These are phyloP conservation scores for Ceyx melanurus DNA, from an alignment of 2,113 vertebrate genomes.

Conservation along the genomic window DNA sequence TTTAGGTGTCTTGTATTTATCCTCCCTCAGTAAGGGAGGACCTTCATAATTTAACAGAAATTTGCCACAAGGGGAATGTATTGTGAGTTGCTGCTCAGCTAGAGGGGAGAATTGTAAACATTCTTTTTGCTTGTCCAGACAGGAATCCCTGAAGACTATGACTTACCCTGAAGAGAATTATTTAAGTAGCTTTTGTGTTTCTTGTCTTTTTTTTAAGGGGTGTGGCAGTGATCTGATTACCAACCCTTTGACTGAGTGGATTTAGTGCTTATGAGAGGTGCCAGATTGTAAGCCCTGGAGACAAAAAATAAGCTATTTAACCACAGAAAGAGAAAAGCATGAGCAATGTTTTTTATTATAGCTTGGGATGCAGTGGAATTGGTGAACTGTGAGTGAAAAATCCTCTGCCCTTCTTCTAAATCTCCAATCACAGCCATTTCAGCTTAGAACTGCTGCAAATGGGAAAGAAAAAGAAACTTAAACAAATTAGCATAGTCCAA, in stretches of 20 bases:
- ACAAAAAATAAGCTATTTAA: constrained; percentile 51
- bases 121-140: constrained; percentile 55
- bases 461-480: background rate
- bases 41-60: constrained; percentile 27
- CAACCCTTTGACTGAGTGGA: constrained; percentile 4
- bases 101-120: constrained; percentile 54
- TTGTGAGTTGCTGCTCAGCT: constrained; percentile 29
- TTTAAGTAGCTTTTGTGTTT: constrained; percentile 56
- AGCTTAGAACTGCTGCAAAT: background rate
- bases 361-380: background rate
- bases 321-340: constrained; percentile 7
- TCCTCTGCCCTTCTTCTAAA: background rate
- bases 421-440: background rate
- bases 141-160: constrained; percentile 40
- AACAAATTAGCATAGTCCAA: background rate
- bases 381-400: constrained; percentile 1
- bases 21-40: background rate
- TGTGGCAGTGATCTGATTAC: constrained; percentile 19
- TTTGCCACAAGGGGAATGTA: background rate
- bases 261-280: constrained; percentile 31
- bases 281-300: constrained; percentile 27
- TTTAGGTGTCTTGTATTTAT: constrained; percentile 35
- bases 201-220: background rate
- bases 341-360: constrained; percentile 4
- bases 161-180: constrained; percentile 45